Conservation (phyloP, 1,140 invertebrate genomes). For the Littorina saxatilis region DNA sequence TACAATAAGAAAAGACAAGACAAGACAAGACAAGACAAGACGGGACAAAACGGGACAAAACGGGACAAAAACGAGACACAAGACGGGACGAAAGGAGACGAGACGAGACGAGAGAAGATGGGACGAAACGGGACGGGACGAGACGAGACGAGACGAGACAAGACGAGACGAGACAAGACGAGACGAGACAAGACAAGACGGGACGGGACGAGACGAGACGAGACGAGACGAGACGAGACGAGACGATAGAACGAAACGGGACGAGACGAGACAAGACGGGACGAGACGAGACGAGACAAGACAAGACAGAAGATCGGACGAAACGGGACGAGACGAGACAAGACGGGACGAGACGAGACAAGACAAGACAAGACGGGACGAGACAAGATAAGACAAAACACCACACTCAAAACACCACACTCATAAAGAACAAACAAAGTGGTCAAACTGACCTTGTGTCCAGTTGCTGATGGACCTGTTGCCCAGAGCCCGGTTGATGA, state of each 20-base stretch:
- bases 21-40: neutral
- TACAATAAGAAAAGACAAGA: neutral
- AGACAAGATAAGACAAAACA: neutral
- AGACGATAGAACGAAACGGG: neutral
- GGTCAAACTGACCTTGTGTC: slow-evolving; percentile 72
- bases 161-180: neutral
- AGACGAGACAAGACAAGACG: neutral
- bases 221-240: neutral
- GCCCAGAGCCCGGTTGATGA: slow-evolving; percentile 62
- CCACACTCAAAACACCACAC: too few species aligned
- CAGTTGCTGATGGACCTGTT: slow-evolving; percentile 67
- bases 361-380: neutral
- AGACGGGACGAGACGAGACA: neutral
- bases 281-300: neutral
- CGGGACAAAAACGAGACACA: neutral
- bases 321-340: neutral
- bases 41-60: neutral
- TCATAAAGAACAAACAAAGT: too few species aligned
- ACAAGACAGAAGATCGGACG: neutral
- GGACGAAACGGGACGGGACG: neutral
- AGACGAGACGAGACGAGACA: neutral
- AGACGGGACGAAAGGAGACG: neutral
- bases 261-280: neutral
- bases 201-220: neutral
- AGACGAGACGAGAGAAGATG: neutral